Evolutionary conservation across 2,797 vertebrate genomes (phyloP), one percentile per base, ranked within the genome.

Genomic region (Melanotaenia nigrans): DNA sequence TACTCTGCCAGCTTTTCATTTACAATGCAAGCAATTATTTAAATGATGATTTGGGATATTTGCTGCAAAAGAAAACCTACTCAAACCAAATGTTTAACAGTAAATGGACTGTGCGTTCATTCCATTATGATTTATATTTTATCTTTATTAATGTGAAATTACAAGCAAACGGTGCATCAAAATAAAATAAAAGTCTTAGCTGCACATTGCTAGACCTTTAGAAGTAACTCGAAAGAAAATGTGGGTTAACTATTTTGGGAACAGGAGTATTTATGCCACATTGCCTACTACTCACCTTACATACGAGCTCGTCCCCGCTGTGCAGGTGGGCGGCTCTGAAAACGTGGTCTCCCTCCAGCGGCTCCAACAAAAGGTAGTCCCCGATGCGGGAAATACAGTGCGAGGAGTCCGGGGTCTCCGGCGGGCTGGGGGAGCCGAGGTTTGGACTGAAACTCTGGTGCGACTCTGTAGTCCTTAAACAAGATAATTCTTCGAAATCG

Each of bases 371-470:
- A 92, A 99, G 96, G 96, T 99, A 98, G 93, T 97, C 96, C 95
- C 97, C 98, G 93, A 99, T 97, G 95, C 96, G 96, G 91, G 97
- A 99, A 94, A 98, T 96, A 94, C 97, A 99, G 95, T 99, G 96
- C 93, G 97, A 96, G 89, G 97, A 95, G 96, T 96, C 97, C 68
- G 98, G 98, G 91, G 97, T 98, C 95, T 99, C 98, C 30, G 98
- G 98, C 79, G 98, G 98, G 92, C 96, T 99, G 63, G 98, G 98
- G 30, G 97, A 99, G 88, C 98, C 98, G 78, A 99, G 95, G 93
- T 99, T 99, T 47, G 98, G 98, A 69, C 98, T 98, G 90, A 99
- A 98, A 89, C 97, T 99, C 94, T 96, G 98, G 88, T 93, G 96
- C 73, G 96, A 95, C 86, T 99, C 97, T 77, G 96, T 92, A 87